Base-by-base conservation (phyloP, 2,888 invertebrate genomes). In the Bembecia ichneumoniformis region DNA sequence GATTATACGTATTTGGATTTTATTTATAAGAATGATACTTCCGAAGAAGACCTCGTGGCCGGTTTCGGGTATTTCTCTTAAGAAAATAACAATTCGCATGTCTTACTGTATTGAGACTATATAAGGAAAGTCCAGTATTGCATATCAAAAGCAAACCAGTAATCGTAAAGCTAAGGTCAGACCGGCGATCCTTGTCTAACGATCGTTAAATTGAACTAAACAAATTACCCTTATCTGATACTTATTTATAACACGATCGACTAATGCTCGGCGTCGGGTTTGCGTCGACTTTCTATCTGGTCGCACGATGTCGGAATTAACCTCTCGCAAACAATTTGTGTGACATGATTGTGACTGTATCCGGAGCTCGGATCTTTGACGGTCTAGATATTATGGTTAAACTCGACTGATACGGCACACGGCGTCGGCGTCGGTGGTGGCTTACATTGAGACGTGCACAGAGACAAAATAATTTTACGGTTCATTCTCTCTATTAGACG, bases 241-340 rank as follows among this genome's bases (percentile, higher is more conserved):
- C 35, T 49, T 52, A 50, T 54, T 54, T 53, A 53, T 52, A 49
- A 51, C 51, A 50, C 53, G 57, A 54, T 57, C 55, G 59, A 60
- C 53, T 57, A 55, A 58, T 53, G 58, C 49, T 49, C 50, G 49
- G 35, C 47, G 51, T 54, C 55, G 48, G 50, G 51, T 54, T 52
- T 48, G 48, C 44, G 43, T 46, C 47, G 43, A 47, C 54, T 54
- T 51, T 51, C 51, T 20, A 36, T 13, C 48, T 16, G 55, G 53
- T 58, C 57, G 57, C 59, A 60, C 58, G 58, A 54, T 47, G 55
- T 36, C 52, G 52, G 55, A 53, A 57, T 59, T 59, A 57, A 58
- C 59, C 60, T 55, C 52, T 53, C 47, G 35, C 51, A 51, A 47
- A 48, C 53, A 53, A 51, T 53, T 48, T 50, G 49, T 47, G 52